Conservation (phyloP, 2,113 vertebrate species). For the Okapia johnstoni region DNA sequence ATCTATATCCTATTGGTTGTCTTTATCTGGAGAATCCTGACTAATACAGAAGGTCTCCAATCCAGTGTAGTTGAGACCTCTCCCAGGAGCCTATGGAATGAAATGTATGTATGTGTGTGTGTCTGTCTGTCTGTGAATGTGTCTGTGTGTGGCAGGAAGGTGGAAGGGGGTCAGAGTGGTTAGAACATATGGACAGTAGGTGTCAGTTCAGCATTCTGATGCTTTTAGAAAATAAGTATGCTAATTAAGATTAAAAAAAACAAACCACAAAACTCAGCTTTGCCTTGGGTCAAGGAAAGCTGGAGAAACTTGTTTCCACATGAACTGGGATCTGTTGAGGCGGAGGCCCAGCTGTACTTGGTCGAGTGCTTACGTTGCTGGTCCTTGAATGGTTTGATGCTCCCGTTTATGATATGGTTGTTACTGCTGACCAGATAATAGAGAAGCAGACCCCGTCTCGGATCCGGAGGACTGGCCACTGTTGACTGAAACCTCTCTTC, state of each 20-base stretch:
- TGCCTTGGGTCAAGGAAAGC: neutral
- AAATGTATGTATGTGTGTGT: neutral
- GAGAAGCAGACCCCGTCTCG: rapidly evolving
- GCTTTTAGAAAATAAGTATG: neutral
- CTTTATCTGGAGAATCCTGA: neutral
- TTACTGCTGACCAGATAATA: neutral
- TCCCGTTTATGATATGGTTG: neutral
- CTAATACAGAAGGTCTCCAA: neutral
- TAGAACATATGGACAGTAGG: neutral
- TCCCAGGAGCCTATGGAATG: neutral
- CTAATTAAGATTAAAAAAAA: neutral
- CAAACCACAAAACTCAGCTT: neutral
- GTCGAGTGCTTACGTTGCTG: neutral
- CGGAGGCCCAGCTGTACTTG: neutral
- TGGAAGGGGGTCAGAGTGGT: neutral
- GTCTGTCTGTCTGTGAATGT: neutral
- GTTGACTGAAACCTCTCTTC: neutral
- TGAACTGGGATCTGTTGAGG: neutral
- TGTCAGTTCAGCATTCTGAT: neutral
- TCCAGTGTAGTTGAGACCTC: neutral
- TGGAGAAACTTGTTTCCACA: neutral
- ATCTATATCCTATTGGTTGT: neutral
- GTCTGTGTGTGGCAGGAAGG: neutral
- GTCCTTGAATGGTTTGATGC: neutral
- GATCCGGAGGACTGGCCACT: neutral